These are phyloP conservation scores for Micropoecilia bifurca DNA, from an alignment of 2,797 vertebrate species.

Conservation along the genomic window DNA sequence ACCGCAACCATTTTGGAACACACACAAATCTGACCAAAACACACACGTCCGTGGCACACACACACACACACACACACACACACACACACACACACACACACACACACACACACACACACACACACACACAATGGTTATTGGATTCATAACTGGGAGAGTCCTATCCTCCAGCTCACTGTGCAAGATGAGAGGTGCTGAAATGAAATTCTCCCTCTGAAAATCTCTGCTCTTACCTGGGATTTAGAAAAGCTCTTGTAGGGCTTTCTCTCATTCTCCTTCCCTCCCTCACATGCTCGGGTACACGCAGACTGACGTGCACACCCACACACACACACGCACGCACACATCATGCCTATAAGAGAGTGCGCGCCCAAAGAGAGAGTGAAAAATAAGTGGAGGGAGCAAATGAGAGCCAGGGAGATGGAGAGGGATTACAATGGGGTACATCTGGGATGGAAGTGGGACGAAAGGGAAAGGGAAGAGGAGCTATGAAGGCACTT, in stretches of 20 bases:
- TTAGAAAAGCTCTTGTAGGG: conserved; percentile 74
- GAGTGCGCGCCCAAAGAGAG: conserved; percentile 33
- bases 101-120: too few relatives aligned
- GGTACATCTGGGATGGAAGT: conserved; percentile 38
- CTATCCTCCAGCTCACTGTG: conserved; percentile 67
- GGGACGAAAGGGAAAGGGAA: conserved; percentile 55
- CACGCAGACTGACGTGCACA: conserved; percentile 9
- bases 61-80: conserved; percentile 17
- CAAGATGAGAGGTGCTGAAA: conserved; percentile 79
- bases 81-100: too few relatives aligned
- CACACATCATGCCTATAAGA: conserved; percentile 38
- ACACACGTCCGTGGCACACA: conserved; percentile 18
- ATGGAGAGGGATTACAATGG: conserved; percentile 60
- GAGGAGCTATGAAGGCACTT: conserved; percentile 54
- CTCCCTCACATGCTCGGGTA: background rate
- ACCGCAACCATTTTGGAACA: conserved; percentile 2
- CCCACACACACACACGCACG: conserved; percentile 4
- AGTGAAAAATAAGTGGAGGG: conserved; percentile 57
- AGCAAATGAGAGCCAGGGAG: conserved; percentile 56
- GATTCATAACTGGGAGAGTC: conserved; percentile 77
- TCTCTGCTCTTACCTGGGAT: conserved; percentile 80
- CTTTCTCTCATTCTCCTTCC: conserved; percentile 28
- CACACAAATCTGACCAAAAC: conserved; percentile 19
- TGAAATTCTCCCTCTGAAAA: conserved; percentile 80
- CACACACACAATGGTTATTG: conserved; percentile 66